Conservation (phyloP, 2,797 vertebrate species). For the Gobionotothen gibberifrons region DNA sequence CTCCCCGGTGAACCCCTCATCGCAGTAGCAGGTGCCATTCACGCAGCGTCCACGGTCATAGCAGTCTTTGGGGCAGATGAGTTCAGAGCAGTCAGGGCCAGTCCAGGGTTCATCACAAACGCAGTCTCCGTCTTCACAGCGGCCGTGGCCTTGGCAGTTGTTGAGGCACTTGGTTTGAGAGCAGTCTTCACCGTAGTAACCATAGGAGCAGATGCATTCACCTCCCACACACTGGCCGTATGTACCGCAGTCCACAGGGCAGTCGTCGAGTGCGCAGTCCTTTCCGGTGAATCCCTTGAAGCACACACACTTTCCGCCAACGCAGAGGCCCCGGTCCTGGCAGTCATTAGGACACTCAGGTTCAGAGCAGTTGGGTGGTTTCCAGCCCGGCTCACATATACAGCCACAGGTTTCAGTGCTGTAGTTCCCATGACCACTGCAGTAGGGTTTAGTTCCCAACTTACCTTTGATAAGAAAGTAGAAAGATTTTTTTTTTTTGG, state of each 20-base stretch:
- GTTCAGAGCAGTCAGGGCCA: constrained; percentile 88
- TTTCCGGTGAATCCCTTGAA: constrained; percentile 88
- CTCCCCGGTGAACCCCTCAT: constrained; percentile 88
- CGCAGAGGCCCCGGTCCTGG: constrained; percentile 88
- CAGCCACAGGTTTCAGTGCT: constrained; percentile 87
- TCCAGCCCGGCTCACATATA: constrained; percentile 87
- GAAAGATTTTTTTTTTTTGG: neutral
- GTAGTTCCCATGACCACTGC: constrained; percentile 92
- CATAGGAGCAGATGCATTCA: constrained; percentile 86
- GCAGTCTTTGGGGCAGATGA: constrained; percentile 93
- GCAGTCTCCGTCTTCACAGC: constrained; percentile 88
- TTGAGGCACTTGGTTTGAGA: constrained; percentile 85
- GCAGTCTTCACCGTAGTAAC: constrained; percentile 88
- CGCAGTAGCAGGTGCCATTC: constrained; percentile 93
- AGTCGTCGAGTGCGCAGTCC: constrained; percentile 85
- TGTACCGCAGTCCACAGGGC: constrained; percentile 82
- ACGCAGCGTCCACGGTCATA: constrained; percentile 89
- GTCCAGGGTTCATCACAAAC: constrained; percentile 91
- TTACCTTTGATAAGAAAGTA: constrained; percentile 77
- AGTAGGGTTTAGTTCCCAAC: constrained; percentile 89
- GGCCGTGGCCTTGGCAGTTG: constrained; percentile 88
- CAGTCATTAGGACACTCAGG: constrained; percentile 87
- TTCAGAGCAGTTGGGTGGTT: constrained; percentile 88
- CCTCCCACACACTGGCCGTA: constrained; percentile 86
- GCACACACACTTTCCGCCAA: constrained; percentile 89